Conservation (phyloP, 2,888 invertebrate genomes). For the Campaea margaritaria region DNA sequence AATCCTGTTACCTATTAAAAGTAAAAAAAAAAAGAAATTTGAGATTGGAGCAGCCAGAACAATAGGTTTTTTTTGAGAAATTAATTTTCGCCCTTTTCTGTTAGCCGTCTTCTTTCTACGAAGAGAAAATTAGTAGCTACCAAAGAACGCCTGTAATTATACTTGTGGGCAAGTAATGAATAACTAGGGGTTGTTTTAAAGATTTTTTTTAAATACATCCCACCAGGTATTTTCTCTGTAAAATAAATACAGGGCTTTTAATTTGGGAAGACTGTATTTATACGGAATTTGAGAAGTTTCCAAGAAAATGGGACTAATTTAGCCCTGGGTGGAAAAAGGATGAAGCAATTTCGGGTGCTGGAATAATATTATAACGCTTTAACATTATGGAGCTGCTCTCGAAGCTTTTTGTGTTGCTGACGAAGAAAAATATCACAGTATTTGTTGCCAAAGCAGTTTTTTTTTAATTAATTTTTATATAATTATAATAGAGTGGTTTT, state of each 20-base stretch:
- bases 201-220: conserved; percentile 20
- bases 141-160: conserved; percentile 32
- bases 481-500: too few relatives aligned
- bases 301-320: not conserved
- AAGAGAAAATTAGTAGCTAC: conserved; percentile 30
- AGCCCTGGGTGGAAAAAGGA: not conserved
- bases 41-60: conserved; percentile 1
- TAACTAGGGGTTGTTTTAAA: conserved; percentile 28
- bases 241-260: conserved; percentile 29
- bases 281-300: conserved; percentile 14
- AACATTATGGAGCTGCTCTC: too few relatives aligned
- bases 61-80: conserved; percentile 15
- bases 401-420: too few relatives aligned
- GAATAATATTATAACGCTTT: not conserved
- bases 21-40: conserved; percentile 1
- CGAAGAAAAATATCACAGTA: too few relatives aligned
- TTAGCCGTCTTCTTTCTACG: conserved; percentile 8
- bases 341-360: not conserved
- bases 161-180: conserved; percentile 32
- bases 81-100: conserved; percentile 10
- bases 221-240: conserved; percentile 15
- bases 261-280: conserved; percentile 16
- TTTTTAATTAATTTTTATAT: too few relatives aligned
- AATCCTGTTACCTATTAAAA: conserved; percentile 9
- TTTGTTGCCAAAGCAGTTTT: too few relatives aligned